phyloP scores from a whole-genome alignment of 2,888 invertebrate genomes.

The Lucinisca nassula region DNA sequence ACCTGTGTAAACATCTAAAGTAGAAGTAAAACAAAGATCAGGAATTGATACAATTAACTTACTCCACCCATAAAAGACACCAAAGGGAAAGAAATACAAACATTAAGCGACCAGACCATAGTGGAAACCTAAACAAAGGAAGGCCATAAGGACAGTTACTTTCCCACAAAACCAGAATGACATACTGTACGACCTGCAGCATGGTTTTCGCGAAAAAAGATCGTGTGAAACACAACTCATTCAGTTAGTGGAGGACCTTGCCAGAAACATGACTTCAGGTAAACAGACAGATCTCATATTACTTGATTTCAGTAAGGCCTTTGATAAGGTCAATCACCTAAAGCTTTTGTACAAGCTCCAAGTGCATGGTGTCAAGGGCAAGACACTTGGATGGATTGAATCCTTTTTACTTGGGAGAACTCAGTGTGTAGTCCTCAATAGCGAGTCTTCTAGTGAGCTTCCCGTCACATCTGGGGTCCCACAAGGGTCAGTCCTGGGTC shows the following conservation, averaged over 20 bases:
- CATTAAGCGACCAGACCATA: no score
- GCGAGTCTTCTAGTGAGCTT: background rate
- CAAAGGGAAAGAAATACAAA: no score
- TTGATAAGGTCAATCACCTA: background rate
- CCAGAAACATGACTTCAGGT: background rate
- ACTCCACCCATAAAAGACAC: slow-evolving; percentile 11
- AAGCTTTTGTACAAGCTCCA: background rate
- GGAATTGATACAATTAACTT: no score
- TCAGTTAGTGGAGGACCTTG: no score
- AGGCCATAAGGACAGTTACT: no score
- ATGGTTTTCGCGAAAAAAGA: slow-evolving; percentile 23
- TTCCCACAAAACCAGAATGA: slow-evolving; percentile 13
- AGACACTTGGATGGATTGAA: background rate
- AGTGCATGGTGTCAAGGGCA: background rate
- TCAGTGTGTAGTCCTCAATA: background rate
- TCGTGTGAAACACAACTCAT: slow-evolving; percentile 20
- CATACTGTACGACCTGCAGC: slow-evolving; percentile 27
- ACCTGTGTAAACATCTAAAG: no score
- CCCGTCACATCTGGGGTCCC: background rate
- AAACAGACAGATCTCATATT: background rate
- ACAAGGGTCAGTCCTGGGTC: slow-evolving; percentile 6
- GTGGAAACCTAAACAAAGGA: no score
- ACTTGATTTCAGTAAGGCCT: no score
- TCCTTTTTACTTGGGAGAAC: background rate
- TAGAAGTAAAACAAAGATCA: no score